Evolutionary conservation across 1,140 invertebrate genomes (phyloP).

Genomic region (Mamestra configurata): DNA sequence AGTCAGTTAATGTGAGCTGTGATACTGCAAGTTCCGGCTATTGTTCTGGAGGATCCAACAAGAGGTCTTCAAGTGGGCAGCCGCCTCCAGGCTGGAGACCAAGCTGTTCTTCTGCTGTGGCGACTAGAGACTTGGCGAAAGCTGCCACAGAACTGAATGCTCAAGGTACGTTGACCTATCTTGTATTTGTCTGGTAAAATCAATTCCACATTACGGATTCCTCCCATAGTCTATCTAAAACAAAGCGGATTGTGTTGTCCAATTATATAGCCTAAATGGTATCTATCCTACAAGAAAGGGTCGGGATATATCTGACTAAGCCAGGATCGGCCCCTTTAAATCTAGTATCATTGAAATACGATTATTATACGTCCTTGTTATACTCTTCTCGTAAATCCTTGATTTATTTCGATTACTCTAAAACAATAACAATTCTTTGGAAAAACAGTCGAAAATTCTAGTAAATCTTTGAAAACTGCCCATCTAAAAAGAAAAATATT

Average conservation of each 20-base stretch:
- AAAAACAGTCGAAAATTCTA: not conserved
- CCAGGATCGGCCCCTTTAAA: slow-evolving; percentile 12
- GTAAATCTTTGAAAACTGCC: slow-evolving; percentile 3
- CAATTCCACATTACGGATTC: not conserved
- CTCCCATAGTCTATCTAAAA: not conserved
- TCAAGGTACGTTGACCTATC: slow-evolving; percentile 75
- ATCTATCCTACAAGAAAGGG: slow-evolving; percentile 3
- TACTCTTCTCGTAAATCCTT: not conserved
- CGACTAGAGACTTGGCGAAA: slow-evolving; percentile 80
- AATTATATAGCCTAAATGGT: slow-evolving; percentile 27
- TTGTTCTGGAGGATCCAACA: slow-evolving; percentile 84
- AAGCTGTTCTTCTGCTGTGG: slow-evolving; percentile 81
- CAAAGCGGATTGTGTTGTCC: slow-evolving; percentile 11
- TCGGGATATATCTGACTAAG: slow-evolving; percentile 14
- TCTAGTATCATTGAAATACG: slow-evolving; percentile 27
- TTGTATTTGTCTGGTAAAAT: not conserved
- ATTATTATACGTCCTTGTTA: slow-evolving; percentile 23
- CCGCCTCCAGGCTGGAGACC: slow-evolving; percentile 80
- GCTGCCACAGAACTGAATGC: slow-evolving; percentile 86
- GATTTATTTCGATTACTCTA: slow-evolving; percentile 24
- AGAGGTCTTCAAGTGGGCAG: slow-evolving; percentile 80
- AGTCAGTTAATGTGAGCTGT: slow-evolving; percentile 85
- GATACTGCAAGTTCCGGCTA: slow-evolving; percentile 86
- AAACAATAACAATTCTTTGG: slow-evolving; percentile 9
- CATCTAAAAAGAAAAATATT: not conserved